phyloP scores from a whole-genome alignment of 2,797 vertebrate species.

The Poecilia picta region DNA sequence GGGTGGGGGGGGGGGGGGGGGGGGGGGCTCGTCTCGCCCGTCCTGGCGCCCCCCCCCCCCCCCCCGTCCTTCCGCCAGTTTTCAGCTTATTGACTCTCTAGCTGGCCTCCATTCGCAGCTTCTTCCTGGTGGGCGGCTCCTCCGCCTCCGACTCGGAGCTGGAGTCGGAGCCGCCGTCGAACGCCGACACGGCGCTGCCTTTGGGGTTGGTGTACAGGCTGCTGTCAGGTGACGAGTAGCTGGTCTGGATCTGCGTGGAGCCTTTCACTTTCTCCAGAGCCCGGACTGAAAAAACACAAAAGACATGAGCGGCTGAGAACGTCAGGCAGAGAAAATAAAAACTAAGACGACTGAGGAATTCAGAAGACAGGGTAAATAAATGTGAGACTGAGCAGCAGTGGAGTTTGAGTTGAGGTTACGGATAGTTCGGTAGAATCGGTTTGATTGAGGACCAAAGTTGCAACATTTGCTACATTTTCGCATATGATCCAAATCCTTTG shows the following conservation, averaged over 20 bases:
- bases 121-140: constrained; percentile 93
- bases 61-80: constrained; percentile 23
- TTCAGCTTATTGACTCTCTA: constrained; percentile 73
- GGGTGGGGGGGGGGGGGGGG: not conserved
- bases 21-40: constrained; percentile 34
- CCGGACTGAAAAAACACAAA: constrained; percentile 82
- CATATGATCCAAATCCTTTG: no score
- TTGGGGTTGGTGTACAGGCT: constrained; percentile 99
- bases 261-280: constrained; percentile 98
- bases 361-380: not conserved
- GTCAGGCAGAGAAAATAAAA: not conserved
- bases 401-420: no score
- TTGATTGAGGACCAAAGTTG: no score
- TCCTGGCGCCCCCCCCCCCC: constrained; percentile 30
- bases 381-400: no score
- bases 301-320: not conserved
- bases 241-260: constrained; percentile 92
- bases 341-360: not conserved
- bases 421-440: no score
- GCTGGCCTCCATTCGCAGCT: constrained; percentile 93
- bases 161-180: constrained; percentile 96
- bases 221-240: constrained; percentile 93
- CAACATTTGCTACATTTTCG: no score
- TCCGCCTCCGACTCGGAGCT: constrained; percentile 95
- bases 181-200: constrained; percentile 97